Conservation (phyloP, 1,140 invertebrate species). For the Brachionus rotundiformis region DNA sequence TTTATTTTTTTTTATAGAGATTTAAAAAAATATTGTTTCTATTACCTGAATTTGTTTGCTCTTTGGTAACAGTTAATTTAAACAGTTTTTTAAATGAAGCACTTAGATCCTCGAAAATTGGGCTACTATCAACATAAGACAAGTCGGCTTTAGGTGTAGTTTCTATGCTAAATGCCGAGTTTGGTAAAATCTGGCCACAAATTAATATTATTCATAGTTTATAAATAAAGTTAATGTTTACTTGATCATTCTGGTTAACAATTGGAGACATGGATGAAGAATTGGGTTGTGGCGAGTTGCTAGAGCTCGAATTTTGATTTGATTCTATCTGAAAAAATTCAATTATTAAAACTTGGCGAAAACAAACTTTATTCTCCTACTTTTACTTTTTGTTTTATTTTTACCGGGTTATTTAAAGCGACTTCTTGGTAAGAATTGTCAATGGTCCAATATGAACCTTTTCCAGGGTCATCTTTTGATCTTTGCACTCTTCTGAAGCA, state of each 20-base stretch:
- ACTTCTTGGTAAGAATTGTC: slow-evolving; percentile 54
- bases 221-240: not conserved
- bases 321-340: not conserved
- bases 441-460: slow-evolving; percentile 64
- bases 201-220: not conserved
- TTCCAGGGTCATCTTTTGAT: slow-evolving; percentile 39
- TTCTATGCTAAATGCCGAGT: not conserved
- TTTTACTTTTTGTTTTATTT: slow-evolving; percentile 43
- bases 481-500: slow-evolving; percentile 48
- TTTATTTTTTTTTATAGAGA: not conserved
- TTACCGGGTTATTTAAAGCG: slow-evolving; percentile 5
- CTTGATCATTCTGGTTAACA: slow-evolving; percentile 17
- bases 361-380: too few species aligned
- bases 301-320: not conserved
- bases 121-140: slow-evolving; percentile 57
- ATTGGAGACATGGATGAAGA: slow-evolving; percentile 20
- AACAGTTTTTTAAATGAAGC: slow-evolving; percentile 62
- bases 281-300: not conserved
- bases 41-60: slow-evolving; percentile 29
- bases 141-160: not conserved
- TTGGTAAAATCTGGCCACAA: not conserved
- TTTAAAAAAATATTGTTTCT: not conserved
- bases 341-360: too few species aligned
- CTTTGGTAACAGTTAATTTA: slow-evolving; percentile 60
- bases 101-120: slow-evolving; percentile 59